Evolutionary conservation across 2,113 vertebrate species (phyloP), one percentile per base, ranked within the genome.

Genomic region (Benitochromis conjunctus): DNA sequence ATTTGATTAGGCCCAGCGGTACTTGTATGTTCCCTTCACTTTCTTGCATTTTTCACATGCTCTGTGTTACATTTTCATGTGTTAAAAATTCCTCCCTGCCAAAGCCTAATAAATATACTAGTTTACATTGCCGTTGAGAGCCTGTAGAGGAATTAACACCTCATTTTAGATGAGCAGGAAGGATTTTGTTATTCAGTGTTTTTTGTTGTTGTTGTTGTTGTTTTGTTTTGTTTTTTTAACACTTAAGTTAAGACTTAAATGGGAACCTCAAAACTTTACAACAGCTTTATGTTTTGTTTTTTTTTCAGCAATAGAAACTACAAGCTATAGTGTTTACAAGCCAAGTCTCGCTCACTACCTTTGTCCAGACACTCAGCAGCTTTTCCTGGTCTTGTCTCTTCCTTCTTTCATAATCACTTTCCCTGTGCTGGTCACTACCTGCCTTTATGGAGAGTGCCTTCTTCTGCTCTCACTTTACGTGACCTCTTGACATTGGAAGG

Each of bases 401-500:
- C 41, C n/a, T 13, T 48, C 21, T 29, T 19, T 76, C 79, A 48
- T 26, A 69, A 48, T 55, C 13, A 69, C 34, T 24, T 85, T 11
- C n/a, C 38, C 31, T 55, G 36, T 56, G 36, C 53, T 31, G 16
- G 29, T 57, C 26, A 7, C 66, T 53, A 4, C 41, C n/a, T 53
- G 14, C 9, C 26, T 80, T 81, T 29, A 51, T 60, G 51, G 18
- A 16, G 21, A 19, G n/a, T 7, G 9, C 10, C 16, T 19, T 74
- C 26, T 10, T n/a, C 57, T 46, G 18, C 55, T 74, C 3, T 43
- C 57, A 82, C 79, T 57, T 82, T 56, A 10, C 54, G 57, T 89
- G 83, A 90, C 51, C 88, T 88, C 78, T 86, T 89, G 87, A 84
- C 85, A 77, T 84, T 11, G 64, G 79, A 91, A 54, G 16, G 56